Evolutionary conservation across 2,797 vertebrate genomes (phyloP), one percentile per base, ranked within the genome.

Genomic region (Ambastaia sidthimunki): DNA sequence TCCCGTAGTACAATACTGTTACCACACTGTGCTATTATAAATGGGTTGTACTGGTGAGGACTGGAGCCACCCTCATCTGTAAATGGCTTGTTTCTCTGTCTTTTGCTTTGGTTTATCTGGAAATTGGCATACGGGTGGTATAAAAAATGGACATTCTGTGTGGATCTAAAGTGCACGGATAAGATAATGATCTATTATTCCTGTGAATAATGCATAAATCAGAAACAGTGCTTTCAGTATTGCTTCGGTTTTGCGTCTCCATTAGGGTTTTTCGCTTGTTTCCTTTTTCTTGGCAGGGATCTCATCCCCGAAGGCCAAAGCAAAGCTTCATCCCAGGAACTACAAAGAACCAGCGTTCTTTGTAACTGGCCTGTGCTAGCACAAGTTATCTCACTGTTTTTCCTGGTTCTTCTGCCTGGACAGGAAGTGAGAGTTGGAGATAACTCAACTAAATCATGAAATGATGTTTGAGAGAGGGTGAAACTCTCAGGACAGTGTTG

Each of bases 271-370:
- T 68, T 69, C 59, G 76, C 54, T 80, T 77, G 68, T 71, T 84
- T 85, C 71, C 80, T 82, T 84, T 83, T 59, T 63, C 84, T 88
- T 88, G 87, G 87, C 87, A 71, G 66, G 41, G 54, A 19, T n/a
- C 10, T 80, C 28, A 48, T 7, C 69, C 63, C 59, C 47, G 50
- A 76, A 80, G 25, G 82, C 85, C 85, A 88, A 83, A 80, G 71
- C 76, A 78, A 85, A 80, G 80, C 50, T 84, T 83, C 68, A 60
- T 78, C 77, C 76, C 62, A 10, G 74, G 52, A 72, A 80, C 31
- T 74, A 19, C 66, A 54, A 54, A 62, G 74, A 44, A 76, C 41
- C 59, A 68, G 69, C 4, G 13, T 67, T 48, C 77, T 78, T 23
- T 66, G n/a, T 41, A 60, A 57, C 54, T 21, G 48, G 70, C 44